phyloP scores from a whole-genome alignment of 1,140 invertebrate genomes.

The Hyles euphorbiae region DNA sequence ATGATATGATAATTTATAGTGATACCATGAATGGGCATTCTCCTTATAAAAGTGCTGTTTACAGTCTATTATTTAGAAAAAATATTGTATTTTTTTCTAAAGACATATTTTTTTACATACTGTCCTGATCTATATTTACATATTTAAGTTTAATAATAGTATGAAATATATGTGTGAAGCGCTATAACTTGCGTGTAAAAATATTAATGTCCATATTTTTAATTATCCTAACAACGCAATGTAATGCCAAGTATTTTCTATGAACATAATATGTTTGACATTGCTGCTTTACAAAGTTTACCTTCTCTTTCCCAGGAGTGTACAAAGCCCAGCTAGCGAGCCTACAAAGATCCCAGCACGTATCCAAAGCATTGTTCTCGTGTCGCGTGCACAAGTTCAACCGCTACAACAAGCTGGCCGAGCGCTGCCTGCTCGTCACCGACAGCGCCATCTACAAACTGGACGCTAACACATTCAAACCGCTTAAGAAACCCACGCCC shows the following conservation, averaged over 20 bases:
- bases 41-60: no score
- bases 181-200: no score
- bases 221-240: not conserved
- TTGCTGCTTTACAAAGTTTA: not conserved
- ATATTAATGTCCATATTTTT: no score
- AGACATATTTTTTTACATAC: no score
- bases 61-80: no score
- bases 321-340: conserved; percentile 71
- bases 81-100: no score
- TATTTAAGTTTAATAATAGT: no score
- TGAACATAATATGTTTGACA: not conserved
- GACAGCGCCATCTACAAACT: conserved; percentile 93
- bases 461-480: conserved; percentile 91
- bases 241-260: not conserved
- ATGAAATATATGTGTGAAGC: no score
- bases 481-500: conserved; percentile 88
- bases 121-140: no score
- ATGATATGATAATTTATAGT: no score
- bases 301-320: conserved; percentile 75
- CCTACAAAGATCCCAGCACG: conserved; percentile 39
- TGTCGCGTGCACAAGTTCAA: conserved; percentile 81
- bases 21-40: no score
- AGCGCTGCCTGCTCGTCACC: conserved; percentile 92
- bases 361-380: conserved; percentile 73
- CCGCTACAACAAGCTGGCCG: conserved; percentile 90